Conservation (phyloP, 2,113 vertebrate genomes). For the Trogon surrucura region DNA sequence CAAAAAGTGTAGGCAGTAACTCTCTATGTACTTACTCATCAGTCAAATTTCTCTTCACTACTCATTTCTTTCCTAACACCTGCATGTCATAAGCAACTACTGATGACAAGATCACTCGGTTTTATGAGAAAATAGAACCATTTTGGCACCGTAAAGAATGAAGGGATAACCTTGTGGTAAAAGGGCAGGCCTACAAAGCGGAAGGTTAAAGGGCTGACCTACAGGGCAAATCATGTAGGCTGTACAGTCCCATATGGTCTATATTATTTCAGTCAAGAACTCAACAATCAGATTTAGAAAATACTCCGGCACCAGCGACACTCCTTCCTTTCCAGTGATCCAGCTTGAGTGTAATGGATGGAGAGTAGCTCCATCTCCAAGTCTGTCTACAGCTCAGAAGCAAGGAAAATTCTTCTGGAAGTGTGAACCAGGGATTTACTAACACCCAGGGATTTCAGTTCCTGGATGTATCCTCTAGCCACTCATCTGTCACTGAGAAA, state of each 20-base stretch:
- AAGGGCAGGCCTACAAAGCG: neutral
- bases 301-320: neutral
- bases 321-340: neutral
- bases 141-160: neutral
- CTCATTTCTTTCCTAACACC: constrained; percentile 50
- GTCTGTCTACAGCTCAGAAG: constrained; percentile 16
- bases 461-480: neutral
- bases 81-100: constrained; percentile 15
- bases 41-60: constrained; percentile 33
- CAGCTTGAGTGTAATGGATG: neutral
- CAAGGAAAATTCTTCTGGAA: neutral
- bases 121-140: constrained; percentile 2
- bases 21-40: constrained; percentile 29
- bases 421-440: neutral
- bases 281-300: neutral
- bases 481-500: neutral
- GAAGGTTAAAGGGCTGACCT: neutral
- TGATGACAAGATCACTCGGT: neutral
- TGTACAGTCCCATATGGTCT: neutral
- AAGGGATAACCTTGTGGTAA: neutral
- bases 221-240: accelerated
- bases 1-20: constrained; percentile 39
- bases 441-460: neutral
- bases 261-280: neutral
- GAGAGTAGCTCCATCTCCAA: neutral